A percentile compares a stretch with the other conserved stretches of the same genome.
phyloP scores from a whole-genome alignment of 1,140 invertebrate species.

The Pogonus chalceus region DNA sequence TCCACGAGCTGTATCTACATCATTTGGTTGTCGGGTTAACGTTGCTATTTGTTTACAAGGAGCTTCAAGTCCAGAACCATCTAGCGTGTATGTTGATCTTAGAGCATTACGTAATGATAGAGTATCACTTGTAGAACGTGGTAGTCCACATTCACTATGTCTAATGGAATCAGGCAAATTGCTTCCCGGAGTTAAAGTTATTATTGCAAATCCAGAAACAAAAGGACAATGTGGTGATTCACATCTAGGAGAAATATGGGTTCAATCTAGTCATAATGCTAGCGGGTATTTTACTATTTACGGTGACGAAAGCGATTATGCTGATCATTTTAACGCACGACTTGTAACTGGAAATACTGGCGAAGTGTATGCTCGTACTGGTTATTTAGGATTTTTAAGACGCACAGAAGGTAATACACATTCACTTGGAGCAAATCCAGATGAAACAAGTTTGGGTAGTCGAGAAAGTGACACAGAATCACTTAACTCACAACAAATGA shows the following conservation, averaged over 20 bases:
- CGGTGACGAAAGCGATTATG: constrained; percentile 88
- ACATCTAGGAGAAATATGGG: constrained; percentile 92
- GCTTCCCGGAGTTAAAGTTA: constrained; percentile 93
- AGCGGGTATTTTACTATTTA: constrained; percentile 97
- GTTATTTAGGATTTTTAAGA: constrained; percentile 93
- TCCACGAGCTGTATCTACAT: constrained; percentile 92
- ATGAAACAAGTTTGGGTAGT: constrained; percentile 14
- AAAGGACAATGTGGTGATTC: constrained; percentile 99
- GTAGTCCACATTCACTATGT: constrained; percentile 93
- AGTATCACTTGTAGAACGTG: constrained; percentile 86
- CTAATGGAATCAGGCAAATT: constrained; percentile 97
- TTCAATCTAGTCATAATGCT: constrained; percentile 91
- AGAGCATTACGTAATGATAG: constrained; percentile 90
- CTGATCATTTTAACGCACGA: constrained; percentile 93
- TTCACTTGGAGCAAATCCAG: constrained; percentile 22
- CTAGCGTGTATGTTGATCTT: constrained; percentile 95
- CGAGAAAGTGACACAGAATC: constrained; percentile 33
- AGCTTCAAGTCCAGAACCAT: constrained; percentile 94
- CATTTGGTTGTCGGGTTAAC: constrained; percentile 98
- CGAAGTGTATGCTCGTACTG: constrained; percentile 92
- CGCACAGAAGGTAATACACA: constrained; percentile 76
- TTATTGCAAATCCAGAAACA: constrained; percentile 98
- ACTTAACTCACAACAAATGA: constrained; percentile 29
- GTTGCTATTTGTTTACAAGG: constrained; percentile 98
- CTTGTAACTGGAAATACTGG: constrained; percentile 92